phyloP scores from a whole-genome alignment of 2,797 vertebrate species.

The Rhabdomys pumilio region DNA sequence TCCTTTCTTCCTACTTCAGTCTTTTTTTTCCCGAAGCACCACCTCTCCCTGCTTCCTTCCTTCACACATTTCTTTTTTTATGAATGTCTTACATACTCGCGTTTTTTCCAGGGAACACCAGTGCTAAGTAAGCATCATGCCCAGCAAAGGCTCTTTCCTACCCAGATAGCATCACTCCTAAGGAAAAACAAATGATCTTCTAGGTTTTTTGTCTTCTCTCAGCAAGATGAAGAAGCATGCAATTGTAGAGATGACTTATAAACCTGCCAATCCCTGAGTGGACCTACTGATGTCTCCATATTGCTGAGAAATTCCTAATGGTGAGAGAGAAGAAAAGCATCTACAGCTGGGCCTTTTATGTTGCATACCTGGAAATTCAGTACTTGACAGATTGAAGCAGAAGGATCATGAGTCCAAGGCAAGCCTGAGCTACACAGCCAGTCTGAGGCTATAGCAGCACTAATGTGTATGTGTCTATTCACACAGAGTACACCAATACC shows the following conservation, averaged over 20 bases:
- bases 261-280: background rate
- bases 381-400: background rate
- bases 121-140: background rate
- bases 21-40: background rate
- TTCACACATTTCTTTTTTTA: constrained; percentile 3
- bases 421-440: background rate
- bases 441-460: background rate
- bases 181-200: background rate
- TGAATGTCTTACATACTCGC: background rate
- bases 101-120: background rate
- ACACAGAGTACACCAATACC: background rate
- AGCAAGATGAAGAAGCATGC: background rate
- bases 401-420: background rate
- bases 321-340: background rate
- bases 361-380: background rate
- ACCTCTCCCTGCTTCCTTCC: background rate
- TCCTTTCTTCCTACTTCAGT: background rate
- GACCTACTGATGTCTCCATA: background rate
- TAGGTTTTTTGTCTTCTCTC: background rate
- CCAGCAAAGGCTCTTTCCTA: background rate
- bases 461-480: background rate
- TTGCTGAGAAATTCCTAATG: background rate
- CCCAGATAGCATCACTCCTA: background rate
- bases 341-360: background rate
- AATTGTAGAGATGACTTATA: too few species aligned